These are phyloP conservation scores for Semaprochilodus insignis DNA, from an alignment of 2,797 vertebrate species.

Conservation along the genomic window DNA sequence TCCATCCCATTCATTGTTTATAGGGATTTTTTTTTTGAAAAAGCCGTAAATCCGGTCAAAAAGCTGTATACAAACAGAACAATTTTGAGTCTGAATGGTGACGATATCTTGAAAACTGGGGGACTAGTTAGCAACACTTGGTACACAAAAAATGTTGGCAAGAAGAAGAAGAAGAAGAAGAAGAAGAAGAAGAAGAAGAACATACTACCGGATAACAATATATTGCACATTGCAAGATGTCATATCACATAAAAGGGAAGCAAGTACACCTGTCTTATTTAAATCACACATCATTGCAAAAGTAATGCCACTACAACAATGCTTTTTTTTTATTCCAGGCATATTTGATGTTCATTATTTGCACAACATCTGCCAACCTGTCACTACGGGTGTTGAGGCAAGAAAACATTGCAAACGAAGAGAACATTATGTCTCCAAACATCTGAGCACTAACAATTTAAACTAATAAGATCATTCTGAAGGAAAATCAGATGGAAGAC, in stretches of 20 bases:
- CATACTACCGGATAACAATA: no score
- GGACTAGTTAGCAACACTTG: no score
- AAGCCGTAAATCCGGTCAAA: no score
- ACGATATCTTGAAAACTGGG: no score
- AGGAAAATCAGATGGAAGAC: background rate
- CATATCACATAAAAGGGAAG: background rate
- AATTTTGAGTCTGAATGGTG: no score
- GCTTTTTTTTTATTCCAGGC: background rate
- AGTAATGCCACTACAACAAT: background rate
- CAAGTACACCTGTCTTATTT: background rate
- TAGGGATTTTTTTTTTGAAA: no score
- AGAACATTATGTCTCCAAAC: background rate
- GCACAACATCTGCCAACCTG: conserved; percentile 11
- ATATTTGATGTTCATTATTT: background rate
- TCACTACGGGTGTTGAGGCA: background rate
- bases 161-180: no score
- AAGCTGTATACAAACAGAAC: no score
- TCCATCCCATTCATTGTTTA: no score
- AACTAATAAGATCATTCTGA: background rate
- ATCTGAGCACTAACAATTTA: background rate
- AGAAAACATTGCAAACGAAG: background rate
- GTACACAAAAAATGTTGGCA: no score
- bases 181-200: no score
- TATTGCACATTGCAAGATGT: background rate
- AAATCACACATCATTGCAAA: background rate